These are phyloP conservation scores for Gallinago solitaria DNA, from an alignment of 2,797 vertebrate species.

Conservation along the genomic window DNA sequence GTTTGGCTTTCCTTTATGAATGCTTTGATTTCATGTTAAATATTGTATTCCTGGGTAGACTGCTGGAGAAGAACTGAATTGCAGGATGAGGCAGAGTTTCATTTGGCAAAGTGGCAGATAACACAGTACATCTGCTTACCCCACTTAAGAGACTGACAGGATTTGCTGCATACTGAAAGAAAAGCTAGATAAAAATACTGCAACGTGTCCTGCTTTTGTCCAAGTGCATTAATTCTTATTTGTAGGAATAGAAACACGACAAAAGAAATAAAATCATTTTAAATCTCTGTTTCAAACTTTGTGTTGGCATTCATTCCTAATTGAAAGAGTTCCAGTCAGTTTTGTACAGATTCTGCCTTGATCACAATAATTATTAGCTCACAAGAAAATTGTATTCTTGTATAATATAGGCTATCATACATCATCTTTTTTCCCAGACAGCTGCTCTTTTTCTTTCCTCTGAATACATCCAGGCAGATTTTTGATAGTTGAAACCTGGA, in stretches of 20 bases:
- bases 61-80: neutral
- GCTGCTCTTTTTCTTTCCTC: conserved; percentile 39
- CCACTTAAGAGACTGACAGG: neutral
- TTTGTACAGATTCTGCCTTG: conserved; percentile 29
- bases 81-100: neutral
- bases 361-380: conserved; percentile 45
- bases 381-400: neutral
- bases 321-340: conserved; percentile 40
- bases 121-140: neutral
- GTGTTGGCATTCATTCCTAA: conserved; percentile 19
- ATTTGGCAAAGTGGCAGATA: neutral
- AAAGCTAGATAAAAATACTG: neutral
- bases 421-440: neutral
- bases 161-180: neutral
- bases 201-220: neutral
- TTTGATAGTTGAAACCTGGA: neutral
- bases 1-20: neutral
- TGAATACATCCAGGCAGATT: conserved; percentile 3
- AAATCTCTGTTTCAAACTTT: conserved; percentile 24
- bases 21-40: neutral
- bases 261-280: conserved; percentile 8
- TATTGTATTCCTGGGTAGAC: neutral
- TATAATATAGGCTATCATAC: conserved; percentile 15
- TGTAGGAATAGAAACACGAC: neutral
- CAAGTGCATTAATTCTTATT: conserved; percentile 6